Base-by-base conservation (phyloP, 1,140 invertebrate genomes). In the Ectropis grisescens region DNA sequence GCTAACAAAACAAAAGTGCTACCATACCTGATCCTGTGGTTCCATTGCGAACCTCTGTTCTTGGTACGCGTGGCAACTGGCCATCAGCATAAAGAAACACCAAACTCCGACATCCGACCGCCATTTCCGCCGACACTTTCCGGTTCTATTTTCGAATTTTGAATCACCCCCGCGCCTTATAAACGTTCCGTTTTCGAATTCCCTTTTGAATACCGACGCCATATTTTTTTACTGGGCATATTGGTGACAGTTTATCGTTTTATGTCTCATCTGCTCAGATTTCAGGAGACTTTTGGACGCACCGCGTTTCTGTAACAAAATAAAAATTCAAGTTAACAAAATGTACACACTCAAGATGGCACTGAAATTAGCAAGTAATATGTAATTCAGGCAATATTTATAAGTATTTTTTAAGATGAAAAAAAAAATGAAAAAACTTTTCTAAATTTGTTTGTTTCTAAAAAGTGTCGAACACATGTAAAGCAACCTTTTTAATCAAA, bases 41-140 rank as follows among this genome's bases (percentile, higher is more conserved):
- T 80, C 71, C 69, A 76, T 80, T 1, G 69, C 75, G 32, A 80
- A 80, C 23, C 65, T 61, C 54, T 80, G 75, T 41, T 76, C 69
- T 47, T 70, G 62, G 52, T 67, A 65, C 42, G 61, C 67, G 66
- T 75, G 48, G 39, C 69, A 76, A 56, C 61, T 38, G 54, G 33
- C 47, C 32, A 64, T 23, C 46, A 59, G 27, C 9, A 49, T 37
- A 35, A 44, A 15, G 27, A 52, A 36, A 46, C 59, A 47, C 58
- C 43, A 49, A 47, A 64, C 45, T 37, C 54, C 49, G 39, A 42
- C 60, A 46, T 67, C 58, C 68, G 59, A 44, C 37, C 48, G 41
- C 45, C 54, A 57, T 48, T 52, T 62, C 61, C 58, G 48, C 33
- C 43, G 47, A 13, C 26, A 37, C 43, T 51, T 47, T 45, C 40